phyloP scores from a whole-genome alignment of 2,797 vertebrate species.

The Cirrhinus mrigala region DNA sequence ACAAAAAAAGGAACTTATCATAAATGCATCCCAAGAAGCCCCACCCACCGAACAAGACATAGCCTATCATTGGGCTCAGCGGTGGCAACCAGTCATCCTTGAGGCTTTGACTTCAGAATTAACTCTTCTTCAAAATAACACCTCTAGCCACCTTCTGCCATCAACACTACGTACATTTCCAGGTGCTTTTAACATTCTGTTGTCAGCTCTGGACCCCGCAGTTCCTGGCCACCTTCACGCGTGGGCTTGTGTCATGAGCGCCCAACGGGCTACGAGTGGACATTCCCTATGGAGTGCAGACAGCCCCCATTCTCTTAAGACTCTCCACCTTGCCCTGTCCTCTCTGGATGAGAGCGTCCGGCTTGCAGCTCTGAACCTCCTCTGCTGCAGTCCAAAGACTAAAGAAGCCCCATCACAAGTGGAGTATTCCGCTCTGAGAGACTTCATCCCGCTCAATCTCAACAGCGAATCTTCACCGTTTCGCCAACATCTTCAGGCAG shows the following conservation, averaged over 20 bases:
- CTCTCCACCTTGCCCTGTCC: slow-evolving; percentile 79
- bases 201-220: slow-evolving; percentile 67
- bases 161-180: slow-evolving; percentile 85
- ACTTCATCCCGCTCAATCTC: slow-evolving; percentile 86
- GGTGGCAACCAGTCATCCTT: slow-evolving; percentile 80
- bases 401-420: slow-evolving; percentile 73
- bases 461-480: slow-evolving; percentile 87
- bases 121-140: slow-evolving; percentile 81
- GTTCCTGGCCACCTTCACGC: slow-evolving; percentile 76
- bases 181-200: slow-evolving; percentile 69
- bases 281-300: slow-evolving; percentile 70
- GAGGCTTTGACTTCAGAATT: slow-evolving; percentile 81
- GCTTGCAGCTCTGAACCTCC: slow-evolving; percentile 80
- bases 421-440: slow-evolving; percentile 77
- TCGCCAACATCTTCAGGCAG: slow-evolving; percentile 87
- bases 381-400: slow-evolving; percentile 86
- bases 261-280: slow-evolving; percentile 71
- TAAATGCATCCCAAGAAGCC: background rate
- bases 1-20: slow-evolving; percentile 75
- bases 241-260: slow-evolving; percentile 84
- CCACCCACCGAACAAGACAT: slow-evolving; percentile 67
- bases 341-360: slow-evolving; percentile 83
- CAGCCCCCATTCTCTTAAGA: slow-evolving; percentile 59
- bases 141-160: slow-evolving; percentile 79
- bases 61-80: slow-evolving; percentile 76